Evolutionary conservation across 2,113 vertebrate genomes (phyloP).

Genomic region (Cyprinodon tularosa): DNA sequence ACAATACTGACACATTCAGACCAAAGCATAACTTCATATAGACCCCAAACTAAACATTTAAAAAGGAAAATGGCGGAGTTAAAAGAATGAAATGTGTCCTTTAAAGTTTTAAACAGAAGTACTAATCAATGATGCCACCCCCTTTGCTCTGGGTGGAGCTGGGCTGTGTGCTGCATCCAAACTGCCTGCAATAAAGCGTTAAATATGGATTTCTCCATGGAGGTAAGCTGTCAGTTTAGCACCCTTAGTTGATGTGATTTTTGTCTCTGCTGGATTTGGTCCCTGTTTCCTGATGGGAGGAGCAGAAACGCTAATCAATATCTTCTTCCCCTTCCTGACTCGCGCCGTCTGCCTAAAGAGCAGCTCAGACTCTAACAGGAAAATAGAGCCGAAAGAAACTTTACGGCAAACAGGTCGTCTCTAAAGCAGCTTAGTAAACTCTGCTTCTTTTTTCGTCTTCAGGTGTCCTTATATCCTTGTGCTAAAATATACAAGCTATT

Average conservation of each 20-base stretch:
- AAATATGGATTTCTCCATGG: constrained; percentile 62
- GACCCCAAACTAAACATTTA: too few relatives aligned
- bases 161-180: constrained; percentile 32
- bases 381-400: constrained; percentile 3
- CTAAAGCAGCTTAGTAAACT: constrained; percentile 16
- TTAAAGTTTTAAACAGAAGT: too few relatives aligned
- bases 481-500: constrained; percentile 13
- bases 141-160: constrained; percentile 11
- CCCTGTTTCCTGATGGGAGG: constrained; percentile 49
- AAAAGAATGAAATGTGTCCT: too few relatives aligned
- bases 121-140: too few relatives aligned
- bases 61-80: too few relatives aligned
- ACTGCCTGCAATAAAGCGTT: constrained; percentile 39
- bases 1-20: too few relatives aligned
- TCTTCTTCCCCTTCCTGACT: constrained; percentile 7
- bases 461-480: constrained; percentile 10
- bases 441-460: constrained; percentile 17
- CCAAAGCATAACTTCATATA: too few relatives aligned
- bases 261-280: constrained; percentile 43
- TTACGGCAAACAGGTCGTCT: constrained; percentile 4
- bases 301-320: constrained; percentile 70
- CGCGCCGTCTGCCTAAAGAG: constrained; percentile 22
- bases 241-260: constrained; percentile 57
- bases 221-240: constrained; percentile 49
- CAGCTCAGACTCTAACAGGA: neutral